Conservation (phyloP, 2,797 vertebrate genomes). For the Hemitrygon akajei region DNA sequence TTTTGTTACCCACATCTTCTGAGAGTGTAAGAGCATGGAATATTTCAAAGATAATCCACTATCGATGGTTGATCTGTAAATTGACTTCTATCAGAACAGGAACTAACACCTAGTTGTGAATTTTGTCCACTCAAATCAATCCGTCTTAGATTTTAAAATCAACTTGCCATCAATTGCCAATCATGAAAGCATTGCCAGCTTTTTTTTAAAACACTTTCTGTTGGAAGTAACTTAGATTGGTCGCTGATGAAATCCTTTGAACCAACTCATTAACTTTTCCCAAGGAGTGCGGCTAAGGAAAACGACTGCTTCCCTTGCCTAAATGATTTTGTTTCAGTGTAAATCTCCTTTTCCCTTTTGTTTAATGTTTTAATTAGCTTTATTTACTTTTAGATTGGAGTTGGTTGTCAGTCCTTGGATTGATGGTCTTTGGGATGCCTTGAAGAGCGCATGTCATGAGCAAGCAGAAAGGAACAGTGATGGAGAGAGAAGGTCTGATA, state of each 20-base stretch:
- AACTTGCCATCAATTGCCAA: too few relatives aligned
- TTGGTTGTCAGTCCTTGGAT: conserved; percentile 91
- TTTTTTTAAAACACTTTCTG: too few relatives aligned
- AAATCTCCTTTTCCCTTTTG: neutral
- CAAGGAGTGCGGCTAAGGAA: neutral
- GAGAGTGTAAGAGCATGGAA: neutral
- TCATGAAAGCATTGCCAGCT: too few relatives aligned
- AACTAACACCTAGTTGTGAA: too few relatives aligned
- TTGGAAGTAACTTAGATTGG: too few relatives aligned
- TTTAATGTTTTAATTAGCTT: conserved; percentile 20
- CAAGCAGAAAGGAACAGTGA: conserved; percentile 40
- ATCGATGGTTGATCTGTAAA: too few relatives aligned
- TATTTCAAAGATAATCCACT: neutral
- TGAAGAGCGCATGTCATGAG: conserved; percentile 51
- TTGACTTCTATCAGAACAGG: too few relatives aligned
- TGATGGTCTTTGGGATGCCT: conserved; percentile 79
- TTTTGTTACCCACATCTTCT: neutral
- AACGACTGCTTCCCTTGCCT: neutral
- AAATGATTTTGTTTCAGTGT: neutral
- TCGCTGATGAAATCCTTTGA: too few relatives aligned
- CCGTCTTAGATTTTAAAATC: too few relatives aligned
- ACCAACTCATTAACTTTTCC: too few relatives aligned
- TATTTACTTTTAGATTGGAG: conserved; percentile 67
- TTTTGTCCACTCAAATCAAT: too few relatives aligned
- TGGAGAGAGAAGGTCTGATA: neutral